These are phyloP conservation scores for Acholoe squamosa DNA, from an alignment of 2,888 invertebrate genomes.

Conservation along the genomic window DNA sequence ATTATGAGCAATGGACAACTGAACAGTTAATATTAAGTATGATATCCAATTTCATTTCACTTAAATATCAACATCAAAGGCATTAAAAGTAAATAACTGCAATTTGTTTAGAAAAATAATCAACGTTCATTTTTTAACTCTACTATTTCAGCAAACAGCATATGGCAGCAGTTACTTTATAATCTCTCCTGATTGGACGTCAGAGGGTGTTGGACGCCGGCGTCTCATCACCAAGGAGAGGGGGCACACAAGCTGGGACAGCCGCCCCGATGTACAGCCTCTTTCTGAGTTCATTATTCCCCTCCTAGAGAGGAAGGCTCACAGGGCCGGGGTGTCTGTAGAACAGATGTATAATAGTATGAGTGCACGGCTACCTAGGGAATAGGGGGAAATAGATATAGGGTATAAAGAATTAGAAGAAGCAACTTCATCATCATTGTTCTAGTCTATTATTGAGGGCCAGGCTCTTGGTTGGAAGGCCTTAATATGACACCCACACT, in stretches of 20 bases:
- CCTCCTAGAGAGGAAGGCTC: constrained; percentile 12
- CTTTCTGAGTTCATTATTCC: constrained; percentile 38
- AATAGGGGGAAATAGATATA: not conserved
- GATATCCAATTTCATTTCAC: not conserved
- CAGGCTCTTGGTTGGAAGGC: too few species aligned
- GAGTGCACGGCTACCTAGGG: not conserved
- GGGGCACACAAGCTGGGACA: constrained; percentile 36
- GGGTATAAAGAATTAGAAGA: too few species aligned
- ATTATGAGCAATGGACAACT: too few species aligned
- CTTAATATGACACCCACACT: too few species aligned
- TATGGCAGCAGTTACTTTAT: constrained; percentile 59
- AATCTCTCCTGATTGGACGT: constrained; percentile 63
- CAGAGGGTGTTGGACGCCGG: constrained; percentile 47
- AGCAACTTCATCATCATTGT: too few species aligned
- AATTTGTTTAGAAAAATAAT: not conserved
- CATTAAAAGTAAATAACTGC: not conserved
- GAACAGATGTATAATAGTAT: constrained; percentile 46
- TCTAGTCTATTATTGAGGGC: too few species aligned
- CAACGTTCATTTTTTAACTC: not conserved
- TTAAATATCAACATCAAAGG: not conserved
- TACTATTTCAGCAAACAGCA: constrained; percentile 55
- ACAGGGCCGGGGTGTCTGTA: constrained; percentile 32
- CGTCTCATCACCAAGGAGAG: constrained; percentile 20
- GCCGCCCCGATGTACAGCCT: constrained; percentile 60
- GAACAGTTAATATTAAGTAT: too few species aligned